Percentiles rank a stretch among this genome's conserved stretches.
phyloP scores from a whole-genome alignment of 2,888 invertebrate genomes.

The Ditylenchus weischeri region DNA sequence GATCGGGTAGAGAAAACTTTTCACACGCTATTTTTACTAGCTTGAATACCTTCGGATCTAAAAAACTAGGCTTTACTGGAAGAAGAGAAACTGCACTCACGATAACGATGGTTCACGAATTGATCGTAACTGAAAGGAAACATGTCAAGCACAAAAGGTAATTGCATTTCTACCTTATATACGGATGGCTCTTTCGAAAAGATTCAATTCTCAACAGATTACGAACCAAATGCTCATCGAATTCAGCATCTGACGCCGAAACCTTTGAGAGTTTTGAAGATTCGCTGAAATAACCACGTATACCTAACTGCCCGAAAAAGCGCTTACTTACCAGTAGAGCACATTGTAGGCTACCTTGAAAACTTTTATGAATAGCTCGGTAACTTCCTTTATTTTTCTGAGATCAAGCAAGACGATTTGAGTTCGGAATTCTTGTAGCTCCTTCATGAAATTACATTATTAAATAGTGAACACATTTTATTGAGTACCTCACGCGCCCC shows the following conservation, averaged over 20 bases:
- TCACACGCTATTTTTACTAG: no score
- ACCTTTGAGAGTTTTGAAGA: constrained; percentile 17
- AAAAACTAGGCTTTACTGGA: no score
- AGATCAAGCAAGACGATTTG: constrained; percentile 37
- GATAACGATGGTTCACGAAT: constrained; percentile 53
- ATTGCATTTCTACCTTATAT: neutral
- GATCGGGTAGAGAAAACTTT: no score
- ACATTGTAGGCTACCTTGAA: constrained; percentile 48
- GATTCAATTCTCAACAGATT: no score
- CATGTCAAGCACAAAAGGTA: neutral
- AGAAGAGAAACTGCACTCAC: no score
- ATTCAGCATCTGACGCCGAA: constrained; percentile 27
- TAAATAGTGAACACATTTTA: no score
- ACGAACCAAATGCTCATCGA: constrained; percentile 25
- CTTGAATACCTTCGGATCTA: no score
- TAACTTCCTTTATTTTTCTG: constrained; percentile 35
- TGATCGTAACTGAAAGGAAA: constrained; percentile 50
- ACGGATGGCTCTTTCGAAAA: neutral
- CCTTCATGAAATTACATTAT: constrained; percentile 28
- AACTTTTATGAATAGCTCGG: constrained; percentile 47
- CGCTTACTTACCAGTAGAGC: constrained; percentile 49
- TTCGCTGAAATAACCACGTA: constrained; percentile 31
- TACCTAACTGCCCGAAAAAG: no score
- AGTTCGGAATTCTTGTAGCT: constrained; percentile 43
- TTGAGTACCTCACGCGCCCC: constrained; percentile 16